Evolutionary conservation across 2,113 vertebrate species (phyloP).

Genomic region (Thryonomys swinderianus): DNA sequence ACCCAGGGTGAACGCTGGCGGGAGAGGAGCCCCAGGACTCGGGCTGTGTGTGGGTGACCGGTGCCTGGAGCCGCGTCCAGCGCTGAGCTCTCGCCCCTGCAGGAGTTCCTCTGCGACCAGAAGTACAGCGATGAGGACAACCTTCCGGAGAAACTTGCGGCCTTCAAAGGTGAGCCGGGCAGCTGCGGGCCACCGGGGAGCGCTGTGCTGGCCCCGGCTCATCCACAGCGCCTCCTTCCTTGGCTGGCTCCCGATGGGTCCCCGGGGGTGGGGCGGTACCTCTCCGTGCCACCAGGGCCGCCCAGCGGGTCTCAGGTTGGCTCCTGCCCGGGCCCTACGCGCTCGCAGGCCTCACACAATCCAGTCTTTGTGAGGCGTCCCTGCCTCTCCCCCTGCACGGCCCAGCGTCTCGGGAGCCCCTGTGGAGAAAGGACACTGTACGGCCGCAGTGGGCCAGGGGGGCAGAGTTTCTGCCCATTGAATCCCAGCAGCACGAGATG

Average conservation of each 20-base stretch:
- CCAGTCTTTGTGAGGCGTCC: conserved; percentile 79
- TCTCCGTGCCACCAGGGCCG: background rate
- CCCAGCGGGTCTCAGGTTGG: conserved; percentile 34
- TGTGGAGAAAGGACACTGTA: conserved; percentile 73
- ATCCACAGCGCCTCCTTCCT: background rate
- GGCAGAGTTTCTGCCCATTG: conserved; percentile 72
- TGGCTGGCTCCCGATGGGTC: background rate
- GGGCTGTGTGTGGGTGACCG: background rate
- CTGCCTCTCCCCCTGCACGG: conserved; percentile 52
- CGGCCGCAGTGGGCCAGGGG: conserved; percentile 56
- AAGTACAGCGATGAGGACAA: conserved; percentile 97
- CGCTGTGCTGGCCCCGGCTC: background rate
- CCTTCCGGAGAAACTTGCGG: conserved; percentile 92
- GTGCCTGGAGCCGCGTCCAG: background rate
- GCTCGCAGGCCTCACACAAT: conserved; percentile 84
- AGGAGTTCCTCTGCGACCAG: conserved; percentile 97
- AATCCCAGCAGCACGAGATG: conserved; percentile 75
- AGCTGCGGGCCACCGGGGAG: background rate
- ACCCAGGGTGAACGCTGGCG: accelerated
- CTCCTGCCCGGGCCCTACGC: conserved; percentile 68
- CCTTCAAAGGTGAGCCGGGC: conserved; percentile 95
- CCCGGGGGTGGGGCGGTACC: background rate
- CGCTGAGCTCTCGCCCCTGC: background rate
- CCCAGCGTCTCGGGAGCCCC: conserved; percentile 64
- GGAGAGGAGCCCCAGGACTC: accelerated